phyloP scores from a whole-genome alignment of 2,888 invertebrate genomes.

The Eurois occulta region DNA sequence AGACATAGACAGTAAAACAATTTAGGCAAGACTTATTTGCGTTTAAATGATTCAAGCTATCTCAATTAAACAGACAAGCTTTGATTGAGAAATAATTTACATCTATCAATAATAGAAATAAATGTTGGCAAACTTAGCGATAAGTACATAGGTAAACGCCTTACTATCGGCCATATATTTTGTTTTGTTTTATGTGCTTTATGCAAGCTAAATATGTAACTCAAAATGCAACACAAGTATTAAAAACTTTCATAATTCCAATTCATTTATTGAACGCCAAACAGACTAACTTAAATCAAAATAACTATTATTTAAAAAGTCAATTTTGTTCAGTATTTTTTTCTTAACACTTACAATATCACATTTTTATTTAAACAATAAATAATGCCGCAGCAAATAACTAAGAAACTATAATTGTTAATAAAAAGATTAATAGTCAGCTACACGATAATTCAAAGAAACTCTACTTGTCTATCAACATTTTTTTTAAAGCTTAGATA shows the following conservation, averaged over 20 bases:
- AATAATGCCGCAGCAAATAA: conserved; percentile 43
- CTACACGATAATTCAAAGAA: conserved; percentile 54
- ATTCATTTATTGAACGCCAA: conserved; percentile 35
- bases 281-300: conserved; percentile 20
- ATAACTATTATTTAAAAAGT: conserved; percentile 43
- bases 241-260: conserved; percentile 28
- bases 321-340: conserved; percentile 50
- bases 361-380: conserved; percentile 59
- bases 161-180: neutral
- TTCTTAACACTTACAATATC: conserved; percentile 59
- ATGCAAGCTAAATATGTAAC: neutral
- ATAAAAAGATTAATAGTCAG: conserved; percentile 32
- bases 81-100: conserved; percentile 23
- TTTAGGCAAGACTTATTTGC: conserved; percentile 53
- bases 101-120: conserved; percentile 37
- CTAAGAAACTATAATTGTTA: conserved; percentile 2
- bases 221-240: conserved; percentile 32
- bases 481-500: conserved; percentile 71
- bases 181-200: neutral
- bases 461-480: conserved; percentile 64
- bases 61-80: conserved; percentile 28
- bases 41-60: conserved; percentile 30
- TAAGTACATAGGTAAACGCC: conserved; percentile 11
- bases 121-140: neutral
- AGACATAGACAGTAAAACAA: conserved; percentile 45